Evolutionary conservation across 2,113 vertebrate genomes (phyloP).

Genomic region (Chamaetylas fuelleborni): DNA sequence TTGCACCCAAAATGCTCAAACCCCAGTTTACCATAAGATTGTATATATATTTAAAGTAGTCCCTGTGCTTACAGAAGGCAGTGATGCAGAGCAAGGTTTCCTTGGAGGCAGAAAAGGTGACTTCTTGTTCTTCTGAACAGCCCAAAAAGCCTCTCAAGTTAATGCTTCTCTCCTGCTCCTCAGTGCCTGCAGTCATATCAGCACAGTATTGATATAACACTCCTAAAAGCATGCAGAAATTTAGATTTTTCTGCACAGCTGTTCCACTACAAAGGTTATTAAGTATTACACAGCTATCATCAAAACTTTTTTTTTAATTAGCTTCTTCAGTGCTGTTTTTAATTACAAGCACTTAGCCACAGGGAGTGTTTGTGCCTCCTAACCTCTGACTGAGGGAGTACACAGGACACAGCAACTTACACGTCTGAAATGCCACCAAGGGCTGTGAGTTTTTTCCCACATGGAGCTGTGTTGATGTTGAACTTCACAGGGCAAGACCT

Average conservation of each 20-base stretch:
- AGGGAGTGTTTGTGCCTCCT: conserved; percentile 2
- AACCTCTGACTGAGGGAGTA: neutral
- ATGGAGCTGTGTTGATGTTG: neutral
- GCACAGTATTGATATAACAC: neutral
- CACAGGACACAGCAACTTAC: neutral
- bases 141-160: neutral
- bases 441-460: neutral
- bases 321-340: conserved; percentile 31
- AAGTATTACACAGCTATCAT: conserved; percentile 26
- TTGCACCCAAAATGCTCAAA: neutral
- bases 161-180: neutral
- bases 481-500: neutral
- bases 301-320: conserved; percentile 64
- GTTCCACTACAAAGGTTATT: conserved; percentile 30
- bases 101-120: neutral
- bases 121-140: neutral
- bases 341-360: conserved; percentile 57
- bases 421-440: neutral
- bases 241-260: conserved; percentile 16
- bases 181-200: neutral
- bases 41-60: fast-evolving
- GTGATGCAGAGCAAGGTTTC: neutral
- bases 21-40: neutral
- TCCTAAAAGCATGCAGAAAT: neutral
- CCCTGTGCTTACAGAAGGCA: neutral